Evolutionary conservation across 2,888 invertebrate genomes (phyloP), one percentile per base, ranked within the genome.

Genomic region (Acronicta alni): DNA sequence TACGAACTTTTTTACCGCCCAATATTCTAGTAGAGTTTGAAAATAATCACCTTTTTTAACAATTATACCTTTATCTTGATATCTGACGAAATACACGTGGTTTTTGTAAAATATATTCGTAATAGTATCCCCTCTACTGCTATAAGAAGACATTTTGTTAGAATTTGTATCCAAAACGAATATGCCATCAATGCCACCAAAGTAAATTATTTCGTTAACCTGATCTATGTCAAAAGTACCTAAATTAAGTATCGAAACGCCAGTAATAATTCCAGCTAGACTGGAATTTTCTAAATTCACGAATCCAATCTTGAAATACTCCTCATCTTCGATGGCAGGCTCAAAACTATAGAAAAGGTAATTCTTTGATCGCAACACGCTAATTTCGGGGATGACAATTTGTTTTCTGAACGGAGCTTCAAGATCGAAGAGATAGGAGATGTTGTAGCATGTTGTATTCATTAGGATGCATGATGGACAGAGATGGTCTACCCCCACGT

Each of bases 141-240:
- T 92, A 62, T 82, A 92, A 0, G 87, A 85, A 0, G 71, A 71
- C 1, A 90, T 68, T 23, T 78, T 84, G 10, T 84, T 85, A 0
- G 67, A 26, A 10, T 75, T 83, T 0, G 80, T 80, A 17, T 89
- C 86, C 32, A 91, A 64, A 2, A 82, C 76, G 17, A 84, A 92
- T 12, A 94, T 85, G 0, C 92, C 93, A 52, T 91, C 86, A 35
- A 84, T 85, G 0, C 93, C 92, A 0, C 93, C 93, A 15, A 92
- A 74, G 44, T 92, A 94, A 16, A 93, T 76, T 1, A 85, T 53
- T 0, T 78, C 80, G 18, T 88, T 90, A 0, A 82, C 82, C 67
- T 93, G 92, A 57, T 93, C 92, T 2, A 93, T 83, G 61, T 89
- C 91, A 35, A 94, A 92, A 1, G 89, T 85, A 0, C 88, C 89